Evolutionary conservation across 1,140 invertebrate species (phyloP).

Genomic region (Calliphora vicina): DNA sequence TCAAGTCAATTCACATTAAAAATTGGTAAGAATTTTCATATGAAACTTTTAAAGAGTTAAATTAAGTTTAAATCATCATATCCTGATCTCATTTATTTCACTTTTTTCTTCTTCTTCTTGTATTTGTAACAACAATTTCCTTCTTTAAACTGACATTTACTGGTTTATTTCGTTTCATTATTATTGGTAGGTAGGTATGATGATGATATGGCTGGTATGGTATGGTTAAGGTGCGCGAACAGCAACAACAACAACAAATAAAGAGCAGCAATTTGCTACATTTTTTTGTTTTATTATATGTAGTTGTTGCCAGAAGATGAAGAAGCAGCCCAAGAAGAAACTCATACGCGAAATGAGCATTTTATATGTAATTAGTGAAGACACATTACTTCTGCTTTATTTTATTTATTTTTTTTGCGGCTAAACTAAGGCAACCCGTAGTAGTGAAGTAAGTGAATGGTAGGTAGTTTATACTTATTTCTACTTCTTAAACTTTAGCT

Average conservation of each 20-base stretch:
- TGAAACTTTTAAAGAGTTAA: not conserved
- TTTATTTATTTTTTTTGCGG: not conserved
- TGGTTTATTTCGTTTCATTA: not conserved
- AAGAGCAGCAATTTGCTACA: not conserved
- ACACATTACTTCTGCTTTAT: conserved; percentile 2
- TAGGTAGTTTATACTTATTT: not conserved
- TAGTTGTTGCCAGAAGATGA: not conserved
- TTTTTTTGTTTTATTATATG: not conserved
- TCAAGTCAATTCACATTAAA: not conserved
- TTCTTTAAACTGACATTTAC: not conserved
- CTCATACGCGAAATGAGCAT: conserved; percentile 31
- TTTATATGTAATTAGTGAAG: conserved; percentile 31
- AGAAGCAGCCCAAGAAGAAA: not conserved
- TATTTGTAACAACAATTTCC: not conserved
- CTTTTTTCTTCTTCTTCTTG: not conserved
- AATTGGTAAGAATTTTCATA: not conserved
- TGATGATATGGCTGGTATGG: not conserved
- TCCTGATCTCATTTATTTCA: not conserved
- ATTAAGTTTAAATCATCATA: not conserved
- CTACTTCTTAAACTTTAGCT: not conserved
- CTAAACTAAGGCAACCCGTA: not conserved
- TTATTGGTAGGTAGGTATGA: not conserved
- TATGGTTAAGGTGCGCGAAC: not conserved
- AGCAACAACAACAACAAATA: not conserved
- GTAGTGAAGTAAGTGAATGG: conserved; percentile 14